Base-by-base conservation (phyloP, 2,888 invertebrate species). In the Eilema depressum region DNA sequence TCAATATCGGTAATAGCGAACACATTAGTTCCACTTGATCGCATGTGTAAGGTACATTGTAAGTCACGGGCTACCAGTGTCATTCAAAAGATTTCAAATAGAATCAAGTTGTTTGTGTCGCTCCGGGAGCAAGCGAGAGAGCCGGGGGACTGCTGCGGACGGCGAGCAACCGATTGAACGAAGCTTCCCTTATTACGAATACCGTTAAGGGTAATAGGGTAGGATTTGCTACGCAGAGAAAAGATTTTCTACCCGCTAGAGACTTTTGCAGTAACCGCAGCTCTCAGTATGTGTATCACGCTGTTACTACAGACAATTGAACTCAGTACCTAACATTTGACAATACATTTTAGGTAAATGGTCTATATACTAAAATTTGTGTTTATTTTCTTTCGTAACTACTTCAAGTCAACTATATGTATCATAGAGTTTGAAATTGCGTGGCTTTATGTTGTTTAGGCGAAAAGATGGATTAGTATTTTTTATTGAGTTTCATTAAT, bases 21-120 rank as follows among this genome's bases (percentile, higher is more conserved):
- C 47, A 47, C 47, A 47, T 47, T 20, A 47, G 28, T 60, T 14
- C 37, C 41, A 26, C 5, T 3, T 28, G 12, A 26, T 63, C 25
- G 26, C 17, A 26, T 63, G 20, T 41, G 28, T 28, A 47, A 20
- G 25, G 28, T 63, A 26, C 25, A 63, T 47, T 26, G 2, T 47
- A 47, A 41, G 28, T 20, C 11, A 63, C 64, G 75, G 66, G 78
- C 74, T 69, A 75, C 82, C 75, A 88, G 87, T 88, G 84, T 83
- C 86, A 88, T 89, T 88, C 89, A 86, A 86, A 86, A 85, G 82
- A 82, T 86, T 86, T 87, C 85, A 86, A 88, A 88, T 86, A 86
- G 84, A 84, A 88, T 86, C 86, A 86, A 86, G 85, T 85, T 72
- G 74, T 73, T 79, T 75, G 83, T 84, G 84, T 81, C 53, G 47